These are phyloP conservation scores for Vultur gryphus DNA, from an alignment of 2,797 vertebrate genomes.

Conservation along the genomic window DNA sequence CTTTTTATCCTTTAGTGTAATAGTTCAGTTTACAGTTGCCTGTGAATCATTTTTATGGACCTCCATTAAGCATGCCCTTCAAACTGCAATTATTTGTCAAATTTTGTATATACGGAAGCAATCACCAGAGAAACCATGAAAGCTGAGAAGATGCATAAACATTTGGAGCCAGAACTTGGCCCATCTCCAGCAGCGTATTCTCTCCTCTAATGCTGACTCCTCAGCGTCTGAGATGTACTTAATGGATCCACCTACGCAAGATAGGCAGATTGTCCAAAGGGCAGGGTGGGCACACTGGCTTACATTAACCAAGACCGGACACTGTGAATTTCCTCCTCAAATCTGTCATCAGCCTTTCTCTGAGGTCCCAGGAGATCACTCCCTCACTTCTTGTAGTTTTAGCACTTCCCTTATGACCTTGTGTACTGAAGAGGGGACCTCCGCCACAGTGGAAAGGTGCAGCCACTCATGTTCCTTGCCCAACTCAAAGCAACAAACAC, in stretches of 20 bases:
- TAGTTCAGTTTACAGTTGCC: constrained; percentile 57
- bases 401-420: not conserved
- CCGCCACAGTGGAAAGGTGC: not conserved
- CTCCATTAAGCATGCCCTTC: constrained; percentile 66
- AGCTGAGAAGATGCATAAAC: constrained; percentile 36
- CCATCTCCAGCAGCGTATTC: not conserved
- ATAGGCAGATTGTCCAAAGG: not conserved
- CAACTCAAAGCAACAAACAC: not conserved
- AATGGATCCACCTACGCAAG: not conserved
- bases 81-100: constrained; percentile 67
- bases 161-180: constrained; percentile 17
- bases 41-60: constrained; percentile 69
- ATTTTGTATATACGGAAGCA: constrained; percentile 46
- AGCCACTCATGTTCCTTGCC: not conserved
- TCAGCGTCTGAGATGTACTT: not conserved
- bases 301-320: not conserved
- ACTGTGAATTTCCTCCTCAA: not conserved
- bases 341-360: not conserved
- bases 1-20: constrained; percentile 70
- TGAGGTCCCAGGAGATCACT: not conserved
- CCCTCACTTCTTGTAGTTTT: not conserved
- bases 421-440: not conserved
- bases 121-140: constrained; percentile 41
- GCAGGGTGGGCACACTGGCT: not conserved
- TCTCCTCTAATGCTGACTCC: not conserved